Percentiles rank a stretch among this genome's conserved stretches.
Evolutionary conservation across 2,113 vertebrate species (phyloP).

Genomic region (Cheirogaleus medius): DNA sequence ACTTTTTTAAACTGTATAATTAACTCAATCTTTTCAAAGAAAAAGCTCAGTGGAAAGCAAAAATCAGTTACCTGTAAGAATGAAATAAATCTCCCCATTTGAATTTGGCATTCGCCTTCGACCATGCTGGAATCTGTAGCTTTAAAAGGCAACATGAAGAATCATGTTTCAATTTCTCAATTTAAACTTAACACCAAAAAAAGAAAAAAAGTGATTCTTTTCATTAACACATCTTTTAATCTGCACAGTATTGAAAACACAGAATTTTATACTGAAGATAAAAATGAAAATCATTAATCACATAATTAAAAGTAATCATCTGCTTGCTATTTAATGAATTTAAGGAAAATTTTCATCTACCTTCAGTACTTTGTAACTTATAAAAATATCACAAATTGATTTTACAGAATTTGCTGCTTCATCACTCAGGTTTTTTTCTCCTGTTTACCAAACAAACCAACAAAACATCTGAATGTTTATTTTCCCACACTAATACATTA

Average conservation of each 20-base stretch:
- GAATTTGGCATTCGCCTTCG: slow-evolving; percentile 97
- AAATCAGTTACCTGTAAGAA: slow-evolving; percentile 92
- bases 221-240: slow-evolving; percentile 19
- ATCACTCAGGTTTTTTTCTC: background rate
- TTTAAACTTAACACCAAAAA: background rate
- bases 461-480: background rate
- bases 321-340: background rate
- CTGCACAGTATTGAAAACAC: background rate
- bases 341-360: slow-evolving; percentile 10
- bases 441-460: background rate
- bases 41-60: slow-evolving; percentile 2
- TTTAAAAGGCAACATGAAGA: slow-evolving; percentile 81
- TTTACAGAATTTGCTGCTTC: background rate
- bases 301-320: background rate
- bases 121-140: slow-evolving; percentile 93
- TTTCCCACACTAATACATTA: slow-evolving; percentile 22
- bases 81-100: slow-evolving; percentile 99
- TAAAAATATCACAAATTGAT: background rate
- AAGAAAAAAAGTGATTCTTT: background rate
- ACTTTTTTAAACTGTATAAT: background rate
- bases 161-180: slow-evolving; percentile 26
- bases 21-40: background rate
- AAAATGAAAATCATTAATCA: slow-evolving; percentile 26
- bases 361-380: background rate
- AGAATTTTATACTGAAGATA: slow-evolving; percentile 17